Base-by-base conservation (phyloP, 2,888 invertebrate species). In the Lithophane ornitopus region DNA sequence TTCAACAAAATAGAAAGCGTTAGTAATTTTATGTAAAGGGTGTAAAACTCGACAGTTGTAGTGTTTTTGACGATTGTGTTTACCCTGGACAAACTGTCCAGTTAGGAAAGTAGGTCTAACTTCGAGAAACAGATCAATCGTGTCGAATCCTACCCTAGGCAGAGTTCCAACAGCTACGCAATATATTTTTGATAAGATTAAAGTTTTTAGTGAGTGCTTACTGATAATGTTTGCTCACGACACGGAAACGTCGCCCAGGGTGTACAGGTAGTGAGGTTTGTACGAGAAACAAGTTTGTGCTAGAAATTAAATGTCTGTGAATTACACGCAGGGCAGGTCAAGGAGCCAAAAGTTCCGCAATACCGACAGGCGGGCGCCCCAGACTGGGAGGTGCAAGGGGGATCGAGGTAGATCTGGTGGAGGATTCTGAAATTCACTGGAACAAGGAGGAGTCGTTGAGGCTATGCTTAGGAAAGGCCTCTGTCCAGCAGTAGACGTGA, bases 1-100 rank as follows among this genome's bases (percentile, higher is more conserved):
- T 97, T 98, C 90, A 98, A 98, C 92, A 97, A 97, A 90, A 97
- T 98, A 78, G 97, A 98, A 93, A 97, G 96, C 91, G 97, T 98
- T 94, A 97, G 97, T 95, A 77, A 61, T 59, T 74, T 67, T 34
- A 61, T 56, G 52, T 69, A 56, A 63, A 65, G 14, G 34, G 0
- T 68, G 4, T 54, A 14, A 14, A 54, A 44, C 34, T 58, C 3
- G 6, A 12, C 59, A 19, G 19, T 34, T 70, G 6, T 46, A 41
- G 41, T 44, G n/a, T 74, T 44, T 19, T 62, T 56, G 28, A 49
- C 34, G 1, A 34, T 41, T n/a, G 39, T 22, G 19, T 41, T 46
- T 46, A 28, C 8, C 12, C 8, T 16, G 22, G 54, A 34, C 16
- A 16, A 34, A 46, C 28, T 59, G 44, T 49, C 14, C 12, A 44